Percentiles rank a stretch among this genome's conserved stretches.
Evolutionary conservation across 2,113 vertebrate species (phyloP).

Genomic region (Pantherophis guttatus): DNA sequence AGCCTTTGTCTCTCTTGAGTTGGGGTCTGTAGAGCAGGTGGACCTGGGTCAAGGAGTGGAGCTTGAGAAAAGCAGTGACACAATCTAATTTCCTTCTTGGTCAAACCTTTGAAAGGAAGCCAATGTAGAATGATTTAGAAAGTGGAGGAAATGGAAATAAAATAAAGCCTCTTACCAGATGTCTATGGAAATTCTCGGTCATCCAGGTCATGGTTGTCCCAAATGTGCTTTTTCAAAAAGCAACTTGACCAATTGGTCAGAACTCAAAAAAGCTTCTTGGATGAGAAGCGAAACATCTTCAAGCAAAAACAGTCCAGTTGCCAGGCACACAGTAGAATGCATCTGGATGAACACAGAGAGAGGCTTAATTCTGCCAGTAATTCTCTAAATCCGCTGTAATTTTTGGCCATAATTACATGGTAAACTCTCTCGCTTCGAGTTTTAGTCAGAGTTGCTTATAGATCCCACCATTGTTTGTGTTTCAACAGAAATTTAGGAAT

Average conservation of each 20-base stretch:
- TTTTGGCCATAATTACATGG: not conserved
- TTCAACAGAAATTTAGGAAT: not conserved
- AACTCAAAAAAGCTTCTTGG: not conserved
- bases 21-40: not conserved
- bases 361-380: not conserved
- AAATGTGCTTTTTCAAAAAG: not conserved
- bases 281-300: not conserved
- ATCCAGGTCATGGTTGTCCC: not conserved
- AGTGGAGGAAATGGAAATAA: not conserved
- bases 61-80: not conserved
- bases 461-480: not conserved
- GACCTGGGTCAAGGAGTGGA: not conserved
- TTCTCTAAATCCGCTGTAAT: not conserved
- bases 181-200: not conserved
- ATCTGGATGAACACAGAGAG: not conserved
- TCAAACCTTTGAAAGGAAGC: not conserved
- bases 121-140: not conserved
- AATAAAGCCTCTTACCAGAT: not conserved
- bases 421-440: not conserved
- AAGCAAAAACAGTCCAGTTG: not conserved
- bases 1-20: not conserved
- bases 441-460: not conserved
- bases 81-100: not conserved
- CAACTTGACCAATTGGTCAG: not conserved
- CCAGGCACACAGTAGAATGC: not conserved